Percentiles rank a stretch among this genome's conserved stretches.
These are phyloP conservation scores for Unio delphinus DNA, from an alignment of 2,888 invertebrate species.

Conservation along the genomic window DNA sequence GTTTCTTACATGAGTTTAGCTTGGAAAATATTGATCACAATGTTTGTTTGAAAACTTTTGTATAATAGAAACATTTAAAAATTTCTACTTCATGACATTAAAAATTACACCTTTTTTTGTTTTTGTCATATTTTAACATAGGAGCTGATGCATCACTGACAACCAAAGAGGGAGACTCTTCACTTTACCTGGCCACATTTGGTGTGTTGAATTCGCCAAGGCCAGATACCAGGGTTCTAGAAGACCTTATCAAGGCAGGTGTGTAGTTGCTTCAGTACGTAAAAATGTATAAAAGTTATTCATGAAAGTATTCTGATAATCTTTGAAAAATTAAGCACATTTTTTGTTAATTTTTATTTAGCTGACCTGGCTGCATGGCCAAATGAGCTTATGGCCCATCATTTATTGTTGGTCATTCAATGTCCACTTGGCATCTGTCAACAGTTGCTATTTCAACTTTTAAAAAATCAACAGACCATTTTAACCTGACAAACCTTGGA, in stretches of 20 bases:
- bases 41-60: too few species aligned
- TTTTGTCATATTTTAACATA: constrained; percentile 12
- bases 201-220: constrained; percentile 41
- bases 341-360: background rate
- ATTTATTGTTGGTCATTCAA: too few species aligned
- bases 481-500: too few species aligned
- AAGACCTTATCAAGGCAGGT: constrained; percentile 46
- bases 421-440: too few species aligned
- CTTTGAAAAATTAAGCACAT: background rate
- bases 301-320: background rate
- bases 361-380: background rate
- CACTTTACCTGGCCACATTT: constrained; percentile 57
- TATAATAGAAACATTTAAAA: too few species aligned
- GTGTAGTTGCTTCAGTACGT: background rate
- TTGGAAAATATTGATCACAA: too few species aligned
- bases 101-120: background rate
- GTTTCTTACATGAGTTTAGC: too few species aligned
- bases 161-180: constrained; percentile 47
- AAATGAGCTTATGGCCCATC: too few species aligned
- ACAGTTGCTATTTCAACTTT: too few species aligned
- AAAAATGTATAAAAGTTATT: too few species aligned
- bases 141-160: constrained; percentile 44
- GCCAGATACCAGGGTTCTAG: constrained; percentile 31
- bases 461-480: too few species aligned
- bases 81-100: too few species aligned